Evolutionary conservation across 2,113 vertebrate species (phyloP).

Genomic region (Pterocles gutturalis): DNA sequence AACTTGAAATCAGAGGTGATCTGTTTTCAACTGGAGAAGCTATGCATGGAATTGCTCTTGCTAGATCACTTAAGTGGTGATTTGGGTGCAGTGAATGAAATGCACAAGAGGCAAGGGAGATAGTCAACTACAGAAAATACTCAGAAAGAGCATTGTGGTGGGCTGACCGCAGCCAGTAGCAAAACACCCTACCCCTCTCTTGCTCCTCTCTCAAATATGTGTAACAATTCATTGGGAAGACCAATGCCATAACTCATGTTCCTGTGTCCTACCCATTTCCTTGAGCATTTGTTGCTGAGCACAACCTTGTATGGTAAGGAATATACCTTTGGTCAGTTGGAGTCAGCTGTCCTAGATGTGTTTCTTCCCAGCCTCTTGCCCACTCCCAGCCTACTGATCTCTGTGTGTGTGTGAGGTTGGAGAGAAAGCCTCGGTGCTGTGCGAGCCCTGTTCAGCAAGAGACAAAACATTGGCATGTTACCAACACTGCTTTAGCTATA

Average conservation of each 20-base stretch:
- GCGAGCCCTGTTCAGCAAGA: background rate
- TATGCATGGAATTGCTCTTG: background rate
- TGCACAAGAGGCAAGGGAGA: background rate
- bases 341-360: background rate
- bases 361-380: background rate
- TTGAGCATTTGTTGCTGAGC: background rate
- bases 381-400: background rate
- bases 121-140: background rate
- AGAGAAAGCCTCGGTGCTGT: background rate
- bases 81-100: background rate
- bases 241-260: accelerated
- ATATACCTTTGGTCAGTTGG: background rate
- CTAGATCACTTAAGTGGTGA: background rate
- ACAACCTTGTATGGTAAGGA: accelerated
- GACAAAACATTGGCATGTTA: background rate
- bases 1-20: background rate
- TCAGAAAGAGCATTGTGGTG: background rate
- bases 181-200: background rate
- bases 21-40: background rate
- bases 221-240: background rate
- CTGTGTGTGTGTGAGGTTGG: background rate
- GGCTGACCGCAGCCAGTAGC: background rate
- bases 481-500: background rate
- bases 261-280: accelerated
- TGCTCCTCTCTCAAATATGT: background rate